These are phyloP conservation scores for Eristalinus sepulchralis DNA, from an alignment of 2,888 invertebrate species.

Conservation along the genomic window DNA sequence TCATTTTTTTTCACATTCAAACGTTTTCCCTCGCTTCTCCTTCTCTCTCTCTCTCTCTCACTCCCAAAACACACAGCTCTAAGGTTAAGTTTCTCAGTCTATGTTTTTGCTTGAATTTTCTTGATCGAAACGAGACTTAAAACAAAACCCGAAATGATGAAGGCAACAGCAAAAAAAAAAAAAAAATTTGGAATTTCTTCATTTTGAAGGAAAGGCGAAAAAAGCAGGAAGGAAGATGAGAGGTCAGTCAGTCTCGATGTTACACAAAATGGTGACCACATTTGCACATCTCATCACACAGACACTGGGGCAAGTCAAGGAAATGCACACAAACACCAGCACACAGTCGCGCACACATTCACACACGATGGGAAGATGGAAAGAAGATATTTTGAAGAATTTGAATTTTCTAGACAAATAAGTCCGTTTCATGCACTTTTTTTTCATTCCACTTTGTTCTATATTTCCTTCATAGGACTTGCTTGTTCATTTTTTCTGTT, in stretches of 20 bases:
- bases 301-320: not conserved
- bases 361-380: not conserved
- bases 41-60: not conserved
- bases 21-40: not conserved
- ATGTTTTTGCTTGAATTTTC: not conserved
- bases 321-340: not conserved
- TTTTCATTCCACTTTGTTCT: too few species aligned
- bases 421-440: too few species aligned
- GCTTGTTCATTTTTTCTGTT: too few species aligned
- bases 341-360: not conserved
- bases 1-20: too few species aligned
- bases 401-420: too few species aligned
- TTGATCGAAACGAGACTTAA: not conserved
- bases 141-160: not conserved
- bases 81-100: not conserved
- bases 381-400: too few species aligned
- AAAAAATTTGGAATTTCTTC: not conserved
- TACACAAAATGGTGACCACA: constrained; percentile 55
- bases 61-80: not conserved
- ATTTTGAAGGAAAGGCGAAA: not conserved
- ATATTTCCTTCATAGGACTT: too few species aligned
- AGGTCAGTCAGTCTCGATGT: not conserved
- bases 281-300: not conserved
- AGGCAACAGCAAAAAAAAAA: not conserved
- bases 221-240: not conserved